Evolutionary conservation across 2,888 invertebrate genomes (phyloP).

Genomic region (Drosophila pegasa): DNA sequence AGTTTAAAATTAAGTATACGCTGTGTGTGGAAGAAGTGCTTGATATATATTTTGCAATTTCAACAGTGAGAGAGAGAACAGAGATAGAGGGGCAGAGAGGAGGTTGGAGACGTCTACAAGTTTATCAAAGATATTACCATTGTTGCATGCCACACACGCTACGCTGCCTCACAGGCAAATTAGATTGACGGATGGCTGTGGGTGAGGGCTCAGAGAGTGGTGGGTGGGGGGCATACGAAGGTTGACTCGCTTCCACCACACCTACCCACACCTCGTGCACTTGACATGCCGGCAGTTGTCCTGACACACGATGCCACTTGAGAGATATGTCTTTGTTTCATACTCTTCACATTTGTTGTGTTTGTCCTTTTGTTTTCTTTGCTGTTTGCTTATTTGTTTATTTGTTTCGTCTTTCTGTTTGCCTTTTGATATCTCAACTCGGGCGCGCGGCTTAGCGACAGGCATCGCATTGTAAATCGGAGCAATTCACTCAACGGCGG

Average conservation of each 20-base stretch:
- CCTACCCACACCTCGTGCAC: slow-evolving; percentile 55
- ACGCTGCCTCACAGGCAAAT: slow-evolving; percentile 67
- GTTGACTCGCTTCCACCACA: slow-evolving; percentile 11
- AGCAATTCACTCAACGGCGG: slow-evolving; percentile 67
- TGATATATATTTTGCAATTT: slow-evolving; percentile 49
- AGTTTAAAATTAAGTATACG: slow-evolving; percentile 20
- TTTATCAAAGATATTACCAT: slow-evolving; percentile 64
- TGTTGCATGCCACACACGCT: slow-evolving; percentile 25
- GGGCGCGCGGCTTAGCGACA: slow-evolving; percentile 77
- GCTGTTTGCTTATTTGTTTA: slow-evolving; percentile 64
- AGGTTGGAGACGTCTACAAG: slow-evolving; percentile 56
- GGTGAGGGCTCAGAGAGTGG: slow-evolving; percentile 14
- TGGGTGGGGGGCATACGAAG: neutral
- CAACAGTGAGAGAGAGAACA: neutral
- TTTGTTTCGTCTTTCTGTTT: slow-evolving; percentile 61
- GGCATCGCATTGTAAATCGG: slow-evolving; percentile 71
- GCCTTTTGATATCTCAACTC: slow-evolving; percentile 78
- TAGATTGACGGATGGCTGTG: slow-evolving; percentile 65
- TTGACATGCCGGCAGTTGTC: slow-evolving; percentile 68
- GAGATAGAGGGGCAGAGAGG: slow-evolving; percentile 1
- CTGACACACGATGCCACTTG: slow-evolving; percentile 80
- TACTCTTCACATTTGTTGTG: slow-evolving; percentile 36
- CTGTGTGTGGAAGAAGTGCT: neutral
- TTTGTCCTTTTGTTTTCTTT: slow-evolving; percentile 38
- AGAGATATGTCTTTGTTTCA: slow-evolving; percentile 78